These are phyloP conservation scores for Pseudorectes ferrugineus DNA, from an alignment of 2,113 vertebrate genomes.

Conservation along the genomic window DNA sequence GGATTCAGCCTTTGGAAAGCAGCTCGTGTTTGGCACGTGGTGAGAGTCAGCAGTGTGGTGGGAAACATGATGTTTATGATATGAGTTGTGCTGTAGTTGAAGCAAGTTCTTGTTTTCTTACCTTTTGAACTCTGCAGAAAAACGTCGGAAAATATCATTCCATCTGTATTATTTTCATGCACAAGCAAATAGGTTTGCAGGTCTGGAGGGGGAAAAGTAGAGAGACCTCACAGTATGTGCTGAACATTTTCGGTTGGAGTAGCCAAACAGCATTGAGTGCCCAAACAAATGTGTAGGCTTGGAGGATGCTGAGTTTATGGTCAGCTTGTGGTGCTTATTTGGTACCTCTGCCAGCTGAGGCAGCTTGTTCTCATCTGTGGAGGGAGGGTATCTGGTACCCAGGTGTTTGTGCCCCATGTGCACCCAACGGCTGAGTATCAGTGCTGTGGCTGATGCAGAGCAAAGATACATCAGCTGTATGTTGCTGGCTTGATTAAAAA, in stretches of 20 bases:
- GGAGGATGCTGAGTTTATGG: neutral
- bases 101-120: neutral
- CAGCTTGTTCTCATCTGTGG: neutral
- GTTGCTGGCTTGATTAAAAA: neutral
- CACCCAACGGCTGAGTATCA: neutral
- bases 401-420: neutral
- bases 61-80: neutral
- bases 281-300: neutral
- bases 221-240: neutral
- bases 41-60: neutral
- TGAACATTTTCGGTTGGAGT: neutral
- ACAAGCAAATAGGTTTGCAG: neutral
- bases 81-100: neutral
- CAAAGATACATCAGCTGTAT: neutral
- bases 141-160: neutral
- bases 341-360: neutral
- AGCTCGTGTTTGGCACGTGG: neutral
- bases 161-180: neutral
- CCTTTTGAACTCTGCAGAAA: neutral
- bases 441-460: neutral
- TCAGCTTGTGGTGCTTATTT: neutral
- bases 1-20: conserved; percentile 18
- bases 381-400: neutral
- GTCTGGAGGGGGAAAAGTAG: neutral
- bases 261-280: neutral